phyloP scores from a whole-genome alignment of 2,113 vertebrate species.

The Serilophus lunatus region DNA sequence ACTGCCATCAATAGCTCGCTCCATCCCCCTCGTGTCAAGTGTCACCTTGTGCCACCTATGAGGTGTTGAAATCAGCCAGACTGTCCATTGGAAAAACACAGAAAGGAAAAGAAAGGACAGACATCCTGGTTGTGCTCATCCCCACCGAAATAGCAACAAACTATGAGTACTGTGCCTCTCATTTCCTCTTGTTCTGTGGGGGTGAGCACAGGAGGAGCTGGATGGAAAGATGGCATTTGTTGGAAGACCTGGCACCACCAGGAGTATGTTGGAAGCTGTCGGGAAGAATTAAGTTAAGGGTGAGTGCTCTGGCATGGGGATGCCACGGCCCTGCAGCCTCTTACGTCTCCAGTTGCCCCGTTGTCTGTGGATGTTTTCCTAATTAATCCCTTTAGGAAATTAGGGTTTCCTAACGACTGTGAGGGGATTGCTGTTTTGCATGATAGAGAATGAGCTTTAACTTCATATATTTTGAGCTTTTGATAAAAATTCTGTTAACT shows the following conservation, averaged over 20 bases:
- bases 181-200: neutral
- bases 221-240: neutral
- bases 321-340: neutral
- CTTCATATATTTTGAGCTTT: neutral
- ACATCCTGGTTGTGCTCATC: neutral
- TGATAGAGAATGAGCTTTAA: neutral
- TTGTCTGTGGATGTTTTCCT: neutral
- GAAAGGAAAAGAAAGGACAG: neutral
- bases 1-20: neutral
- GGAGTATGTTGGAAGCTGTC: neutral
- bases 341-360: neutral
- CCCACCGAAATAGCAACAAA: neutral
- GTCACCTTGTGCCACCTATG: rapidly evolving
- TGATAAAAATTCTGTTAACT: neutral
- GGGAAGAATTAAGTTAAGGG: neutral
- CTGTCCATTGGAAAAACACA: neutral
- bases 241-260: neutral
- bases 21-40: neutral
- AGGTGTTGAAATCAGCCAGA: neutral
- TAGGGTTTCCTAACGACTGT: neutral
- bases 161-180: neutral
- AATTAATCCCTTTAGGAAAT: neutral
- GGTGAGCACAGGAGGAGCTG: neutral
- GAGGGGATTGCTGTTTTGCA: neutral
- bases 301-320: neutral